phyloP scores from a whole-genome alignment of 1,140 invertebrate species.

The Trichomalopsis sarcophagae region DNA sequence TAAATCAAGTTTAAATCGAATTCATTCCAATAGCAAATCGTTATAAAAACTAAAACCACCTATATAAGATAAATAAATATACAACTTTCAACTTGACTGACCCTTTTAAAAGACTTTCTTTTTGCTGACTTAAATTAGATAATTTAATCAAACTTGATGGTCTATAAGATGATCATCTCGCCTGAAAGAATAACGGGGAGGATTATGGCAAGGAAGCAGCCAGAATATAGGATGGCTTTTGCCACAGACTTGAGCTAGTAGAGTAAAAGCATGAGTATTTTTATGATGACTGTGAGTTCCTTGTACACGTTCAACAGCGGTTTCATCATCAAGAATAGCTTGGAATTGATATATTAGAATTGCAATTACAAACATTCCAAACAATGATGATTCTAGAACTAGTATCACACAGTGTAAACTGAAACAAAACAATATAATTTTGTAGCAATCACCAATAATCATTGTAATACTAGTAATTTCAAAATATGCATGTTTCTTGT shows the following conservation, averaged over 20 bases:
- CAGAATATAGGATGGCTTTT: slow-evolving; percentile 81
- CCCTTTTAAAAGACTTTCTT: neutral
- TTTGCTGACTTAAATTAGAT: neutral
- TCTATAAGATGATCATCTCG: slow-evolving; percentile 77
- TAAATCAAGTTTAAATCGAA: neutral
- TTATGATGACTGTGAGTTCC: slow-evolving; percentile 81
- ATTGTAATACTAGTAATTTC: too few species aligned
- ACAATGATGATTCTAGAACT: slow-evolving; percentile 87
- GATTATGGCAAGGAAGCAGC: slow-evolving; percentile 79
- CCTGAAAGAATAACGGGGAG: slow-evolving; percentile 75
- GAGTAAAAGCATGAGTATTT: slow-evolving; percentile 79
- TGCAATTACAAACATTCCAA: slow-evolving; percentile 92
- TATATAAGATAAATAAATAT: slow-evolving; percentile 16
- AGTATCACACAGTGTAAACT: slow-evolving; percentile 91
- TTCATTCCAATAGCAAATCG: neutral
- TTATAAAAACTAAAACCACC: neutral
- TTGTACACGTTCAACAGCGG: slow-evolving; percentile 87
- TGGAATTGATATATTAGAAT: slow-evolving; percentile 93
- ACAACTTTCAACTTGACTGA: neutral
- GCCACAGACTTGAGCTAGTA: slow-evolving; percentile 89
- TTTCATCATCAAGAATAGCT: slow-evolving; percentile 89
- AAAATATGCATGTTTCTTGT: too few species aligned
- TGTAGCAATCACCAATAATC: neutral
- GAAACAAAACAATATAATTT: slow-evolving; percentile 65
- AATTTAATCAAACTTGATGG: slow-evolving; percentile 75